These are phyloP conservation scores for Seriola aureovittata DNA, from an alignment of 2,113 vertebrate species.

Conservation along the genomic window DNA sequence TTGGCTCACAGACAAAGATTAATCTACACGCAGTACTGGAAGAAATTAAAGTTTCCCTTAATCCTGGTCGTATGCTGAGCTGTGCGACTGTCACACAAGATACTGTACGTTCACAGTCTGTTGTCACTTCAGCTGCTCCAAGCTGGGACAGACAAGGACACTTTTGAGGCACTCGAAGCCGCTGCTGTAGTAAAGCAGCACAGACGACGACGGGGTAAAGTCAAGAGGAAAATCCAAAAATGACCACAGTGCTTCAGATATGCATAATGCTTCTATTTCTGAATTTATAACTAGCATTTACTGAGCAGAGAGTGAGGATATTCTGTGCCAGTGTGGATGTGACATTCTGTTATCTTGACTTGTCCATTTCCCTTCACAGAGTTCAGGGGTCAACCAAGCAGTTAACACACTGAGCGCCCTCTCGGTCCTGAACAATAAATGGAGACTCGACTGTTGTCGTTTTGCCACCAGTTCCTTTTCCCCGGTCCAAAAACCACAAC, in stretches of 20 bases:
- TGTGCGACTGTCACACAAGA: slow-evolving; percentile 39
- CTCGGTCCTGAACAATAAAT: slow-evolving; percentile 25
- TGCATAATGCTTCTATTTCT: slow-evolving; percentile 27
- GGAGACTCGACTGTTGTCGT: background rate
- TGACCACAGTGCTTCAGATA: slow-evolving; percentile 19
- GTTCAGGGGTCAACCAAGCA: slow-evolving; percentile 24
- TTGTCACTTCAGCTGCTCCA: slow-evolving; percentile 33
- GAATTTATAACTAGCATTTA: slow-evolving; percentile 25
- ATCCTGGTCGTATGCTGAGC: slow-evolving; percentile 44
- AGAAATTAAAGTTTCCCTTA: slow-evolving; percentile 27
- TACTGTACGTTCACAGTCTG: slow-evolving; percentile 32
- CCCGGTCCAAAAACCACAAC: slow-evolving; percentile 31
- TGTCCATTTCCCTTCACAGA: background rate
- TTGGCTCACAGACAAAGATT: slow-evolving; percentile 11
- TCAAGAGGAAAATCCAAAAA: slow-evolving; percentile 43
- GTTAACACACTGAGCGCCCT: background rate
- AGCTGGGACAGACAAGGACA: slow-evolving; percentile 49
- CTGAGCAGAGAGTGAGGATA: background rate
- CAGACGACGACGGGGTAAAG: slow-evolving; percentile 9
- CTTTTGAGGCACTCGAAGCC: slow-evolving; percentile 39
- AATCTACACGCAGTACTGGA: background rate
- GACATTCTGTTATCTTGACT: background rate
- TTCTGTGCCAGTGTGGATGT: slow-evolving; percentile 2
- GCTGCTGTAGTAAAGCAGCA: slow-evolving; percentile 23
- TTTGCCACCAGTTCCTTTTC: slow-evolving; percentile 20